Conservation (phyloP, 2,113 vertebrate genomes). For the Tachysurus vachellii region DNA sequence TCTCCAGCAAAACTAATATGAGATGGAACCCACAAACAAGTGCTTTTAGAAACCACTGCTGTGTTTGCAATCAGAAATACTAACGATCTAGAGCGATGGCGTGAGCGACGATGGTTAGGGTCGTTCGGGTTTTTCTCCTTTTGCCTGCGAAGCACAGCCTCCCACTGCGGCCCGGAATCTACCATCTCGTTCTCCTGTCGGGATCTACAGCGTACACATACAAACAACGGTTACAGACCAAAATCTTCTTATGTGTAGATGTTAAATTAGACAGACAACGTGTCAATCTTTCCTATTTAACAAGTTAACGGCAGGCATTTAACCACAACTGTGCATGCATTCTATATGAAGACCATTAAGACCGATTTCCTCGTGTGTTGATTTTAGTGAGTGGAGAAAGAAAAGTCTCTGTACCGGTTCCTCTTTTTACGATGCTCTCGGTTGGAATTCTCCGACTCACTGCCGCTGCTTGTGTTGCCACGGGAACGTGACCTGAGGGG, state of each 20-base stretch:
- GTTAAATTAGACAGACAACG: neutral
- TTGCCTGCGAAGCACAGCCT: constrained; percentile 81
- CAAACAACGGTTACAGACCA: neutral
- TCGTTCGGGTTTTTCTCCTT: constrained; percentile 80
- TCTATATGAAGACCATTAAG: constrained; percentile 4
- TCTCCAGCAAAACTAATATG: neutral
- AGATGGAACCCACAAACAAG: neutral
- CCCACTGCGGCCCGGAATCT: constrained; percentile 86
- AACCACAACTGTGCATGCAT: neutral
- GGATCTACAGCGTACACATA: constrained; percentile 64
- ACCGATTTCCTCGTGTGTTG: neutral
- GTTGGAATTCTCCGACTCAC: constrained; percentile 85
- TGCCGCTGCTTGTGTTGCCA: constrained; percentile 88
- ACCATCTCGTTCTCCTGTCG: constrained; percentile 86
- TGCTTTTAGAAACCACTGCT: neutral
- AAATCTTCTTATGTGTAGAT: neutral
- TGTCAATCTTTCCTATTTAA: neutral
- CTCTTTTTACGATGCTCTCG: constrained; percentile 85
- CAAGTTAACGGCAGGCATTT: neutral
- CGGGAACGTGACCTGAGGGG: constrained; percentile 80
- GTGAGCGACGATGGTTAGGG: constrained; percentile 78
- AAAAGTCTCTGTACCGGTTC: constrained; percentile 73
- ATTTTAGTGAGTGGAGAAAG: neutral
- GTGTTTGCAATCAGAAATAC: constrained; percentile 35
- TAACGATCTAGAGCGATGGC: constrained; percentile 86